Evolutionary conservation across 2,113 vertebrate species (phyloP), one percentile per base, ranked within the genome.

Genomic region (Tetraodon nigroviridis): DNA sequence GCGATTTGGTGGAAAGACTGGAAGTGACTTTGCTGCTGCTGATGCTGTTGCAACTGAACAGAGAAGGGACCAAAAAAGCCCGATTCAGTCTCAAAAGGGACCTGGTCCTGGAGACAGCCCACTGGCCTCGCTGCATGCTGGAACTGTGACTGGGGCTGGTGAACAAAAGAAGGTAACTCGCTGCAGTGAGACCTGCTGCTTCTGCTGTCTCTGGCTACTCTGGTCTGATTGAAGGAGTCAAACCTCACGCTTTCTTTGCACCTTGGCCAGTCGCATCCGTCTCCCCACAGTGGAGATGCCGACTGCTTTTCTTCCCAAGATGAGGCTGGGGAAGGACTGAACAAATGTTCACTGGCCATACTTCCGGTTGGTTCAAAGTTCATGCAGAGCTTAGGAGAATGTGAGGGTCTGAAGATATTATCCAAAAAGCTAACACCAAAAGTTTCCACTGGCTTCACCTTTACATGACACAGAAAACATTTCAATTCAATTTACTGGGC

Each of bases 1-100:
- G 51, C 76, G 69, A 70, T 74, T 2, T 65, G 78, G 55, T 61
- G 75, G 29, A 67, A 78, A 51, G 82, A 48, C 22, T 80, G 70
- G 51, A 71, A 76, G 51, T 60, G 29, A 53, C 58, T 71, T 7
- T 64, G 73, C 19, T 68, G 71, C 5, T 21, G 42, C 45, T 55
- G 66, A 65, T 18, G 17, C 8, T 40, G 17, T 10, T 40, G 45
- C 51, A 48, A 22, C 19, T 67, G 11, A 45, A 40, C 55, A 5
- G 59, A 66, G 1, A 53, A 52, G 19, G 61, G 12, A 50, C 19
- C 19, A 40, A 64, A 63, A 21, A 55, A 50, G 44, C 56, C 42
- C 44, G 17, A 65, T 42, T 73, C 55, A 27, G 18, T 29, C 69
- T 74, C 55, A 71, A 71, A 64, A 16, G 37, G 46, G 51, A 56